phyloP scores from a whole-genome alignment of 2,888 invertebrate genomes.

The Chloromyia formosa region DNA sequence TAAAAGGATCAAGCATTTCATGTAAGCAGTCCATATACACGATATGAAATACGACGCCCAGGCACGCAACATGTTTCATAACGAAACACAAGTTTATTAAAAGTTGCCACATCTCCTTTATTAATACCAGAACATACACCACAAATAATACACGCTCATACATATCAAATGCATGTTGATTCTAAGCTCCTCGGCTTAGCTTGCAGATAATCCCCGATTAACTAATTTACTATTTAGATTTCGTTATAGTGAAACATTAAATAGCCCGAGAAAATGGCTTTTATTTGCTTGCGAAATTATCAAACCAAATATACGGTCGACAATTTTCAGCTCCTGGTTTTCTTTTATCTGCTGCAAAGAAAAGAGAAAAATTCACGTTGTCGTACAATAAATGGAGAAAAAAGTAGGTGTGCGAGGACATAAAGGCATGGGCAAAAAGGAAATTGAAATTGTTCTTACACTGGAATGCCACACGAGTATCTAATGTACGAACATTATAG shows the following conservation, averaged over 20 bases:
- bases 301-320: not conserved
- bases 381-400: not conserved
- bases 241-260: slow-evolving; percentile 17
- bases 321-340: not conserved
- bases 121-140: not conserved
- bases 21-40: not conserved
- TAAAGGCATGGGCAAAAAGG: not conserved
- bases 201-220: slow-evolving; percentile 22
- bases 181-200: not conserved
- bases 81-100: not conserved
- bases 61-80: not conserved
- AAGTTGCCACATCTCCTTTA: not conserved
- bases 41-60: not conserved
- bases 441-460: slow-evolving; percentile 38
- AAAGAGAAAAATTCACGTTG: not conserved
- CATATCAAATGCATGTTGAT: slow-evolving; percentile 16
- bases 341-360: not conserved
- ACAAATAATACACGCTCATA: not conserved
- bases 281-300: slow-evolving; percentile 7
- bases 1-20: too few relatives aligned
- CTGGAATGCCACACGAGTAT: not conserved
- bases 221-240: slow-evolving; percentile 38
- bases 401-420: not conserved
- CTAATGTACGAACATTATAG: not conserved
- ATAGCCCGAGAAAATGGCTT: not conserved